Evolutionary conservation across 2,797 vertebrate species (phyloP).

Genomic region (Falco naumanni): DNA sequence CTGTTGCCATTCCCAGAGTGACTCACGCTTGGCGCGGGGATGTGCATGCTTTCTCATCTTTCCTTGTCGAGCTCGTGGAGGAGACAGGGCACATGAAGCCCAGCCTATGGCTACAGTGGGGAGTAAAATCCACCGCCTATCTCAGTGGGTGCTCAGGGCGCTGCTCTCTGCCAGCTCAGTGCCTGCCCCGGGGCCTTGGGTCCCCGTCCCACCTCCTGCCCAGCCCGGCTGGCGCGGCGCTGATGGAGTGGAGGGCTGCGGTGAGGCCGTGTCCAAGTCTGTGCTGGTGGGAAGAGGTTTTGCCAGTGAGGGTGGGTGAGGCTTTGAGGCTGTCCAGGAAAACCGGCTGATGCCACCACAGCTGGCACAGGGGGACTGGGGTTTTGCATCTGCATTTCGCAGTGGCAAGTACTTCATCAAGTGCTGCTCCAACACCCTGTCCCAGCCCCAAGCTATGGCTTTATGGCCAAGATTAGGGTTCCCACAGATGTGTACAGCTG

Average conservation of each 20-base stretch:
- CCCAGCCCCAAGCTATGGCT: background rate
- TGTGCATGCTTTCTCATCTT: accelerated
- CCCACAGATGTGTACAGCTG: background rate
- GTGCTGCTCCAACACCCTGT: background rate
- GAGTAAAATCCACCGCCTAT: accelerated
- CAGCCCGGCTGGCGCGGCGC: accelerated
- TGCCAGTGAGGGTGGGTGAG: accelerated
- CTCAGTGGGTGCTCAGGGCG: background rate
- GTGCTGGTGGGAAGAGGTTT: background rate
- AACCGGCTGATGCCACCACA: background rate
- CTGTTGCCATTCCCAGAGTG: background rate
- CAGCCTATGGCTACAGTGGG: accelerated
- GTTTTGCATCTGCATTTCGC: background rate
- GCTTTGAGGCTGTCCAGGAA: background rate
- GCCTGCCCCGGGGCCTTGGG: accelerated
- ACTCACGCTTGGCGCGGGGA: accelerated
- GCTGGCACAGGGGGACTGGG: background rate
- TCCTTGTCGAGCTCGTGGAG: accelerated
- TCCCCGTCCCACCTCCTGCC: background rate
- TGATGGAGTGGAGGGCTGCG: background rate
- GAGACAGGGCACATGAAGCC: background rate
- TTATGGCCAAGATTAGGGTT: background rate
- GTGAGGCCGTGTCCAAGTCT: accelerated
- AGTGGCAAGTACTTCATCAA: accelerated
- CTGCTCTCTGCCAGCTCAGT: background rate